Percentiles rank a stretch among this genome's conserved stretches.
phyloP scores from a whole-genome alignment of 2,888 invertebrate genomes.

The Sericinus montela region DNA sequence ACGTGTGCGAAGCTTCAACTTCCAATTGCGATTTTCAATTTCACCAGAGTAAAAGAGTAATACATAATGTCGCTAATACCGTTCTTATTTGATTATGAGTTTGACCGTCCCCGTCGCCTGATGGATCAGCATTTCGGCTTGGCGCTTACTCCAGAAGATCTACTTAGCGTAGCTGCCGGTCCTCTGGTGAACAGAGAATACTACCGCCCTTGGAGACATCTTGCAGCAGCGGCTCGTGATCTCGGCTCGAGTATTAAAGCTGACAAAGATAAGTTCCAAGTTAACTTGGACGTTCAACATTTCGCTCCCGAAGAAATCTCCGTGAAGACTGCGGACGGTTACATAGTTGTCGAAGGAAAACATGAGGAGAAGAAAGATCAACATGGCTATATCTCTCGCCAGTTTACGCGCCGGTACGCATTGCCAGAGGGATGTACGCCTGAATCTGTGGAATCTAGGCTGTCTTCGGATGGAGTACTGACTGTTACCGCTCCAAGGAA shows the following conservation, averaged over 20 bases:
- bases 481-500: conserved; percentile 82
- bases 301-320: conserved; percentile 87
- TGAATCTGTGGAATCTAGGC: conserved; percentile 82
- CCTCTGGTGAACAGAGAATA: conserved; percentile 50
- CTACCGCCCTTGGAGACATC: conserved; percentile 65
- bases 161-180: conserved; percentile 44
- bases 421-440: conserved; percentile 86
- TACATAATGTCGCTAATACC: conserved; percentile 75
- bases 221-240: conserved; percentile 68
- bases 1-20: no score
- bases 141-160: conserved; percentile 69
- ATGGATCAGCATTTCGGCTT: conserved; percentile 77
- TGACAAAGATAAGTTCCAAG: conserved; percentile 70
- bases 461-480: conserved; percentile 88
- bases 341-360: conserved; percentile 86
- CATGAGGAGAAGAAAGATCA: conserved; percentile 89
- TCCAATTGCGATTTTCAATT: no score
- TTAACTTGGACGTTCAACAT: conserved; percentile 86
- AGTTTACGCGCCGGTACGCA: conserved; percentile 87
- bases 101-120: conserved; percentile 62
- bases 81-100: conserved; percentile 55
- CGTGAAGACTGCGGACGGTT: conserved; percentile 86
- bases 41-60: conserved; percentile 1
- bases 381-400: conserved; percentile 85
- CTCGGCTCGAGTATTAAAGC: conserved; percentile 74